These are phyloP conservation scores for Machimus rusticus DNA, from an alignment of 2,888 invertebrate genomes.

Conservation along the genomic window DNA sequence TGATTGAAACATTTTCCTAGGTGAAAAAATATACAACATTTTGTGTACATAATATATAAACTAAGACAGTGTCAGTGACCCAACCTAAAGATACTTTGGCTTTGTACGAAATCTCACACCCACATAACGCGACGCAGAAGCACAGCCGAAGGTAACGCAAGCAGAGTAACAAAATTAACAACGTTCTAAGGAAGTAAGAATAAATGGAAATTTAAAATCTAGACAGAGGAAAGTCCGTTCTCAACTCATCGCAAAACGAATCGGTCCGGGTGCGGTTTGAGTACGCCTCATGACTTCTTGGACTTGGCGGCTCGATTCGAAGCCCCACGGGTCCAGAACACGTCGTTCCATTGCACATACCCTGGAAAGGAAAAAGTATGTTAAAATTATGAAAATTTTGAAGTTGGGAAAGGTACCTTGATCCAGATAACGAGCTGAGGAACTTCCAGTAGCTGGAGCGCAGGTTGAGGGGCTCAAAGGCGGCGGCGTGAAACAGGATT, in stretches of 20 bases:
- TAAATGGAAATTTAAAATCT: background rate
- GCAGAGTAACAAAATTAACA: background rate
- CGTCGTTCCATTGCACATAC: slow-evolving; percentile 68
- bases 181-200: background rate
- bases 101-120: background rate
- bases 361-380: slow-evolving; percentile 57
- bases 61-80: background rate
- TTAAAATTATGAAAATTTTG: background rate
- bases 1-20: slow-evolving; percentile 7
- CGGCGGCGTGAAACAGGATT: slow-evolving; percentile 78
- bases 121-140: background rate
- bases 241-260: slow-evolving; percentile 28
- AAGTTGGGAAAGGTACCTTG: slow-evolving; percentile 63
- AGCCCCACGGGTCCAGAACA: slow-evolving; percentile 70
- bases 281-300: slow-evolving; percentile 59
- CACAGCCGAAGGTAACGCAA: background rate
- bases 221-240: background rate
- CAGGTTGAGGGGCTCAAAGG: slow-evolving; percentile 79
- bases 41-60: background rate
- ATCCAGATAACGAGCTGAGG: slow-evolving; percentile 76
- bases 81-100: background rate
- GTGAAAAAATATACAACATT: background rate
- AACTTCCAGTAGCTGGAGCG: slow-evolving; percentile 86
- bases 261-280: slow-evolving; percentile 44
- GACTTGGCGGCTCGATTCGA: slow-evolving; percentile 65